Conservation (phyloP, 2,888 invertebrate species). For the Harpagoxenus sublaevis region DNA sequence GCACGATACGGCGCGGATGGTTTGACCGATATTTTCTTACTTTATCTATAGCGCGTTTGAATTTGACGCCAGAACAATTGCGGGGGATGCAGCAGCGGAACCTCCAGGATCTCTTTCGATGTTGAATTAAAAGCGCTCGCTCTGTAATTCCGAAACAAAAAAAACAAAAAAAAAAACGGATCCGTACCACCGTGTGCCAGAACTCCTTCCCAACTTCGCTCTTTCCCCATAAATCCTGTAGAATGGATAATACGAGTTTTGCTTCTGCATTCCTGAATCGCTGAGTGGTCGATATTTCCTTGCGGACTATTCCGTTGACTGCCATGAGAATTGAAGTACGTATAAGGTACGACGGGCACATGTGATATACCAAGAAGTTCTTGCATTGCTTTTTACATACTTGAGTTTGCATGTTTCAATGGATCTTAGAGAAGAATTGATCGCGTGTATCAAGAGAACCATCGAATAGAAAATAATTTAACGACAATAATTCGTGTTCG, state of each 20-base stretch:
- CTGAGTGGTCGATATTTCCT: slow-evolving; percentile 24
- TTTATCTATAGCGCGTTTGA: neutral
- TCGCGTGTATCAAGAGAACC: slow-evolving; percentile 17
- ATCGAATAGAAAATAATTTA: neutral
- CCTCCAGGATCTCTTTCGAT: neutral
- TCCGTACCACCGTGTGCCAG: neutral
- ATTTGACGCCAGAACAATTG: slow-evolving; percentile 3
- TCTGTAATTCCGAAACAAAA: neutral
- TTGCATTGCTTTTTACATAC: neutral
- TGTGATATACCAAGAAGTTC: slow-evolving; percentile 8
- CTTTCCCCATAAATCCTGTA: neutral
- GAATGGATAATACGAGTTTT: slow-evolving; percentile 15
- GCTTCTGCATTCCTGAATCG: slow-evolving; percentile 22
- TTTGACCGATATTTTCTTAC: neutral
- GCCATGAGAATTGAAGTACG: slow-evolving; percentile 12
- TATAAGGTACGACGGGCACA: neutral
- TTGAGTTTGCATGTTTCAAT: neutral
- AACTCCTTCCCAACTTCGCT: neutral
- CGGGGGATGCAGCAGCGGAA: neutral
- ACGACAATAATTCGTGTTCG: neutral
- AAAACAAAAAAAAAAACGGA: neutral
- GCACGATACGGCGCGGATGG: neutral
- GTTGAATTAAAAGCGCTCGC: neutral
- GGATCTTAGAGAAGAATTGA: neutral
- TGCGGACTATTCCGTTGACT: slow-evolving; percentile 1